Percentiles rank a stretch among this genome's conserved stretches.
Evolutionary conservation across 2,888 invertebrate genomes (phyloP).

Genomic region (Apamea epomidion): DNA sequence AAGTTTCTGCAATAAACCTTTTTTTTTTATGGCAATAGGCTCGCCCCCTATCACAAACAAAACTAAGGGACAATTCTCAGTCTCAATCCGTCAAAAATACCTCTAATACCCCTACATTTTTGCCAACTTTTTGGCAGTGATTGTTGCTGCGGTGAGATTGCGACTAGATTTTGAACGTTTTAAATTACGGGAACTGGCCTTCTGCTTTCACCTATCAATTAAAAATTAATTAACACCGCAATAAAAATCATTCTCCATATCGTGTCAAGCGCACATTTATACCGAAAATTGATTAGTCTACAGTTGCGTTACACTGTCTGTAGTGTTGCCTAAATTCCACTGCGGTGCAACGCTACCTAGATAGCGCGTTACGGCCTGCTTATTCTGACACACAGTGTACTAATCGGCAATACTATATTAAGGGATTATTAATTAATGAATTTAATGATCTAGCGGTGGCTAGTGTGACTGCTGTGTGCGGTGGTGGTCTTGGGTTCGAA

Average conservation of each 20-base stretch:
- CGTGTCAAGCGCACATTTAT: conserved; percentile 24
- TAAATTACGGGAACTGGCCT: too few relatives aligned
- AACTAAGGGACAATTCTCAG: too few relatives aligned
- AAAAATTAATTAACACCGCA: conserved; percentile 4
- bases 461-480: background rate
- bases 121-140: too few relatives aligned
- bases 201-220: background rate
- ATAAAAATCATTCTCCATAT: conserved; percentile 6
- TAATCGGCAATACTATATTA: conserved; percentile 18
- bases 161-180: too few relatives aligned
- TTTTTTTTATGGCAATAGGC: too few relatives aligned
- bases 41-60: too few relatives aligned
- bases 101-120: too few relatives aligned
- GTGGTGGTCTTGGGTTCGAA: background rate
- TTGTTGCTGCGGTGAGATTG: too few relatives aligned
- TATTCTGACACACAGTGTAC: conserved; percentile 8
- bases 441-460: background rate
- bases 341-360: conserved; percentile 42
- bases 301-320: conserved; percentile 22
- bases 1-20: too few relatives aligned
- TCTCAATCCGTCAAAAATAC: too few relatives aligned
- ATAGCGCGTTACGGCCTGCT: conserved; percentile 52
- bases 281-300: conserved; percentile 30
- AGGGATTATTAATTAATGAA: conserved; percentile 6
- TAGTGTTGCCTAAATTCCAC: conserved; percentile 37